Percentiles rank a stretch among this genome's conserved stretches.
These are phyloP conservation scores for Augochlora pura DNA, from an alignment of 1,140 invertebrate genomes.

Conservation along the genomic window DNA sequence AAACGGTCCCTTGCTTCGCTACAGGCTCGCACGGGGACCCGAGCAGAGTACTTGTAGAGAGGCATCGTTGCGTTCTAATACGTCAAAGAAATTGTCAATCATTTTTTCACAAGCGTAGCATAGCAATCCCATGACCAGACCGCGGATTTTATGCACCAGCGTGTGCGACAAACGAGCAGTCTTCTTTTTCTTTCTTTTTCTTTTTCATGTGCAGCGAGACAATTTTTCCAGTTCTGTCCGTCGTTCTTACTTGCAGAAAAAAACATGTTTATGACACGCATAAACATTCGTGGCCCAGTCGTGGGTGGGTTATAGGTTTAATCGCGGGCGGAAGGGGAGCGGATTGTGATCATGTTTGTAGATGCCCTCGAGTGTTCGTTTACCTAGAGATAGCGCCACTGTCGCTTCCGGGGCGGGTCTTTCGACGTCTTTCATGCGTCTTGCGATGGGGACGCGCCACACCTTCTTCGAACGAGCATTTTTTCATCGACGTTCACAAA, in stretches of 20 bases:
- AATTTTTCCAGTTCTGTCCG: no score
- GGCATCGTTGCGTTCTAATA: neutral
- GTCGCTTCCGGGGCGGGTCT: conserved; percentile 39
- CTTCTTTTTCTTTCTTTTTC: no score
- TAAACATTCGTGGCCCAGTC: no score
- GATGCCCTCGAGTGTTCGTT: neutral
- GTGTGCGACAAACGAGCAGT: no score
- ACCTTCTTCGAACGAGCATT: conserved; percentile 31
- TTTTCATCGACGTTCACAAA: conserved; percentile 40
- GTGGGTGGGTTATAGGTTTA: no score
- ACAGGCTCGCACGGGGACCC: neutral
- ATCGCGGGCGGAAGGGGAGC: neutral
- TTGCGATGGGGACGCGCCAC: conserved; percentile 11
- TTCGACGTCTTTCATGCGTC: conserved; percentile 30
- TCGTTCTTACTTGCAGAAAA: no score
- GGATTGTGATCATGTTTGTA: neutral
- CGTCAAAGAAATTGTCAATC: neutral
- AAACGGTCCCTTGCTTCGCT: no score
- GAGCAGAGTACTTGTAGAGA: neutral
- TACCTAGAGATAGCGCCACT: neutral
- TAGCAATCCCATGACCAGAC: neutral
- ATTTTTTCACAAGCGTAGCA: neutral
- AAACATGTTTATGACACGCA: no score
- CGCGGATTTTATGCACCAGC: neutral
- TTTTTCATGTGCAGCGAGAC: no score